A percentile compares a stretch with the other conserved stretches of the same genome.
These are phyloP conservation scores for zebrafish (Danio rerio) DNA, from an alignment of 2,113 vertebrate species.

Conservation along the genomic window GRCz12tu NC_133197.1:20241501-20242000, in stretches of 20 bases:
- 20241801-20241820: conserved; percentile 40
- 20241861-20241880: conserved; percentile 19
- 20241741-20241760: conserved; percentile 6
- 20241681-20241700: conserved; percentile 4
- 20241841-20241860: conserved; percentile 23
- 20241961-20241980: conserved; percentile 30
- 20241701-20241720: not conserved
- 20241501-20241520: conserved; percentile 10
- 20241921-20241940: conserved; percentile 44
- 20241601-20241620: conserved; percentile 7
- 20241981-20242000: not conserved
- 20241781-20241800: conserved; percentile 15
- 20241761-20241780: conserved; percentile 17
- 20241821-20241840: conserved; percentile 17
- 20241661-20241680: not conserved
- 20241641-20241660: conserved; percentile 31
- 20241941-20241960: conserved; percentile 26
- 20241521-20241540: not conserved
- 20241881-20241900: conserved; percentile 36
- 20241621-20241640: not conserved
- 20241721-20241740: not conserved
- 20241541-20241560: not conserved
- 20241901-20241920: conserved; percentile 38
- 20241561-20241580: conserved; percentile 42
- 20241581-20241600: not conserved